phyloP scores from a whole-genome alignment of 2,797 vertebrate species.

The Botia almorhae region DNA sequence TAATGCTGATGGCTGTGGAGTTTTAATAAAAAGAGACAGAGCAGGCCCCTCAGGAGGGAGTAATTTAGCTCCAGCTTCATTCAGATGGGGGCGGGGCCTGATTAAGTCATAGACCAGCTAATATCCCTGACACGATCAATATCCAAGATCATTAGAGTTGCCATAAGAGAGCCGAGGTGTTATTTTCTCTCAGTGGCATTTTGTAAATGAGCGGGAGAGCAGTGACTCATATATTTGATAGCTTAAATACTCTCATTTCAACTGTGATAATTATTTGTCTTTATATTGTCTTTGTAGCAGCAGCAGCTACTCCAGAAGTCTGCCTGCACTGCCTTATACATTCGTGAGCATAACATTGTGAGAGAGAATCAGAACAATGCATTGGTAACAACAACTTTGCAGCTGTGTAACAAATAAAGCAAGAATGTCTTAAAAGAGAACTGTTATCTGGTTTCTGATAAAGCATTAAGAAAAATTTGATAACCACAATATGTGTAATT shows the following conservation, averaged over 20 bases:
- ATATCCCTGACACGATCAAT: slow-evolving; percentile 65
- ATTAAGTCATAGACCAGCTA: slow-evolving; percentile 59
- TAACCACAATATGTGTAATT: slow-evolving; percentile 6
- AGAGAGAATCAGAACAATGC: too few species aligned
- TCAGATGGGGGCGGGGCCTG: slow-evolving; percentile 50
- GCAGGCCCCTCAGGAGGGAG: slow-evolving; percentile 43
- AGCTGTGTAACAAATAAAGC: slow-evolving; percentile 15
- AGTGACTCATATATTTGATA: slow-evolving; percentile 45
- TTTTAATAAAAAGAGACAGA: slow-evolving; percentile 57
- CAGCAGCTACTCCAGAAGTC: background rate
- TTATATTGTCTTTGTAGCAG: background rate
- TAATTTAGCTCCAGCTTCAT: slow-evolving; percentile 55
- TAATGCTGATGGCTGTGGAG: slow-evolving; percentile 24
- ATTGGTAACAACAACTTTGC: background rate
- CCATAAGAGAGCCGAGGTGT: slow-evolving; percentile 50
- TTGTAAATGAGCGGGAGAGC: slow-evolving; percentile 51
- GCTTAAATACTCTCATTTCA: slow-evolving; percentile 54
- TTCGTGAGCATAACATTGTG: too few species aligned
- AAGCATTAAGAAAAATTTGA: slow-evolving; percentile 29
- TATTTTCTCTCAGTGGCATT: slow-evolving; percentile 54
- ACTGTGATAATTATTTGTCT: slow-evolving; percentile 53
- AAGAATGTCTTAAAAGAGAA: slow-evolving; percentile 14
- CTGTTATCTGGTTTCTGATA: slow-evolving; percentile 5
- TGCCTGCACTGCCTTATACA: background rate
- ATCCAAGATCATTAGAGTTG: slow-evolving; percentile 48